Evolutionary conservation across 1,140 invertebrate species (phyloP).

Genomic region (Asobara japonica): DNA sequence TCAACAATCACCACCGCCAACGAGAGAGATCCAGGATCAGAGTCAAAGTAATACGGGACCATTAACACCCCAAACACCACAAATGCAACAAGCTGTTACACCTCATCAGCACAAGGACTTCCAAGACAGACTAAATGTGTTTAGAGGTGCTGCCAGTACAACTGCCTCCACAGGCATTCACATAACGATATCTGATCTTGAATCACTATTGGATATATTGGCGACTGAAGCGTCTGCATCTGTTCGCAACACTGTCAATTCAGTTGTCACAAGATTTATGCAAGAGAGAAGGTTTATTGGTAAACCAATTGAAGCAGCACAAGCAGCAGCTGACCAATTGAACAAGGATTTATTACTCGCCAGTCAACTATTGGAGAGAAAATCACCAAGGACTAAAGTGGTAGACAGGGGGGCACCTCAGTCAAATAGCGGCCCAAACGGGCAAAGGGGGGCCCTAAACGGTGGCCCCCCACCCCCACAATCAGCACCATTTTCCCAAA

Average conservation of each 20-base stretch:
- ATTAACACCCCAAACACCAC: slow-evolving; percentile 58
- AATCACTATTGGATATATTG: slow-evolving; percentile 86
- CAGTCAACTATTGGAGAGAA: slow-evolving; percentile 82
- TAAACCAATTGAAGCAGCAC: slow-evolving; percentile 79
- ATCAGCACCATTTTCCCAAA: slow-evolving; percentile 63
- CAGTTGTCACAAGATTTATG: slow-evolving; percentile 84
- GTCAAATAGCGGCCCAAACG: slow-evolving; percentile 60
- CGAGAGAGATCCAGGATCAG: slow-evolving; percentile 53
- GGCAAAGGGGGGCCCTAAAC: slow-evolving; percentile 61
- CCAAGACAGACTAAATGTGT: slow-evolving; percentile 63
- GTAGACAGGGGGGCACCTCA: slow-evolving; percentile 72
- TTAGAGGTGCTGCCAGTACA: slow-evolving; percentile 50
- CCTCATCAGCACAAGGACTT: slow-evolving; percentile 66
- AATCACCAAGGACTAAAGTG: slow-evolving; percentile 83
- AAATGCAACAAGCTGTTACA: slow-evolving; percentile 62
- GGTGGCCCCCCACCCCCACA: slow-evolving; percentile 66
- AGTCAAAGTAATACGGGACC: slow-evolving; percentile 54
- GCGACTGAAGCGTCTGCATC: slow-evolving; percentile 90
- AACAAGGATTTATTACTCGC: slow-evolving; percentile 84
- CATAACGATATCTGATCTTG: slow-evolving; percentile 79
- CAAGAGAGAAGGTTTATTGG: slow-evolving; percentile 80
- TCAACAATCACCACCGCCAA: slow-evolving; percentile 66
- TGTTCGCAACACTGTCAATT: slow-evolving; percentile 86
- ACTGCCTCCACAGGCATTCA: slow-evolving; percentile 68
- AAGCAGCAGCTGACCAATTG: slow-evolving; percentile 80